Evolutionary conservation across 2,797 vertebrate species (phyloP), one percentile per base, ranked within the genome.

Genomic region (Diplodus sargus): DNA sequence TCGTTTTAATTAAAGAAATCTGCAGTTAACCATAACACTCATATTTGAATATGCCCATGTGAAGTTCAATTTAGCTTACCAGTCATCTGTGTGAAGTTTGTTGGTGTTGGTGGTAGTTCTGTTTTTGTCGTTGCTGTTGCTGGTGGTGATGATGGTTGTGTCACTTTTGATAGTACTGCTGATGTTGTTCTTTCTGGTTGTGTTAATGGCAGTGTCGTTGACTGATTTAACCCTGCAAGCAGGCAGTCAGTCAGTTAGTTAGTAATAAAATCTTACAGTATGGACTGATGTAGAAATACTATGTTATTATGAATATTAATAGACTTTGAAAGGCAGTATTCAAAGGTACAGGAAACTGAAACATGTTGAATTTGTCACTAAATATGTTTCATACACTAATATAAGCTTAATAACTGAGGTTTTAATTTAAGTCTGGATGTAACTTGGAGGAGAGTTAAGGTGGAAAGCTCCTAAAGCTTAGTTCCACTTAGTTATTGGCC

Each of bases 1-100:
- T 39, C 7, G 7, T 39, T 39, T 9, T 1, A 39, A 39, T 39
- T 39, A 39, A 39, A 39, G 34, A 39, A 39, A 39, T 39, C 34
- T 39, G 34, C 7, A 6, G 7, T 39, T 39, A 34, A 34, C 8
- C 39, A 39, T 39, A 39, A 39, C 39, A 39, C 2, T 39, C 16
- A 16, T 47, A 16, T 16, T 47, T 17, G 16, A 15, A 16, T 11
- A 47, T 47, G 45, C 14, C 45, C 45, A 47, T 47, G 14, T 47
- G 39, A 16, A 42, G 56, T 20, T 2, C 4, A 2, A 65, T 58
- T 49, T 9, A 16, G n/a, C 60, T 78, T 70, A 81, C 66, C 65
- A 3, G 25, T 0, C 5, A 0, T 16, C 43, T 47, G 43, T 48
- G 25, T 30, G 13, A 17, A 11, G 10, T 39, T 14, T 54, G 47